A percentile compares a stretch with the other conserved stretches of the same genome.
These are phyloP conservation scores for Mystacides longicornis DNA, from an alignment of 2,888 invertebrate genomes.

Conservation along the genomic window DNA sequence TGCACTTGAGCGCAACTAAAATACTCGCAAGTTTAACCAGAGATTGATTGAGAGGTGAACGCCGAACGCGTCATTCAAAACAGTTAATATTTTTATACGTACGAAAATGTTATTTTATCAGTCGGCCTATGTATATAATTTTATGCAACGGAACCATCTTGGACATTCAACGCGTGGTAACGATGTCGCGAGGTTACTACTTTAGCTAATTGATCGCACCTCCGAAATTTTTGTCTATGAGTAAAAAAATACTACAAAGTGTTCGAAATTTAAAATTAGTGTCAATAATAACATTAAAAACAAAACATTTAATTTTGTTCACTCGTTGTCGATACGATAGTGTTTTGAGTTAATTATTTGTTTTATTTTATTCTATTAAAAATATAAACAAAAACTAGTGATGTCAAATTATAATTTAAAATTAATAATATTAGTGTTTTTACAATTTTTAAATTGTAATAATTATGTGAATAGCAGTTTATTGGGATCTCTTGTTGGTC, in stretches of 20 bases:
- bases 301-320: too few species aligned
- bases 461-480: not conserved
- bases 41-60: not conserved
- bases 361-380: not conserved
- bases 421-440: not conserved
- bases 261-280: not conserved
- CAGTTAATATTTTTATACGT: not conserved
- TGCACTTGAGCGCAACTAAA: not conserved
- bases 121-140: not conserved
- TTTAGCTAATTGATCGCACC: not conserved
- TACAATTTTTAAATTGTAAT: not conserved
- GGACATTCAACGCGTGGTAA: not conserved
- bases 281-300: too few species aligned
- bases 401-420: not conserved
- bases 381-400: not conserved
- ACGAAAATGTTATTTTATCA: not conserved
- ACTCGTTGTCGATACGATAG: too few species aligned
- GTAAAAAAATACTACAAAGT: not conserved
- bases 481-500: not conserved
- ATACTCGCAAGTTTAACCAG: not conserved
- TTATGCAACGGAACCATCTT: not conserved
- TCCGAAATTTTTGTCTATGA: too few species aligned
- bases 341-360: not conserved
- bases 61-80: not conserved
- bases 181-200: not conserved